phyloP scores from a whole-genome alignment of 53 echinoderm and acorn worm species.

The Holothuria leucospilota region DNA sequence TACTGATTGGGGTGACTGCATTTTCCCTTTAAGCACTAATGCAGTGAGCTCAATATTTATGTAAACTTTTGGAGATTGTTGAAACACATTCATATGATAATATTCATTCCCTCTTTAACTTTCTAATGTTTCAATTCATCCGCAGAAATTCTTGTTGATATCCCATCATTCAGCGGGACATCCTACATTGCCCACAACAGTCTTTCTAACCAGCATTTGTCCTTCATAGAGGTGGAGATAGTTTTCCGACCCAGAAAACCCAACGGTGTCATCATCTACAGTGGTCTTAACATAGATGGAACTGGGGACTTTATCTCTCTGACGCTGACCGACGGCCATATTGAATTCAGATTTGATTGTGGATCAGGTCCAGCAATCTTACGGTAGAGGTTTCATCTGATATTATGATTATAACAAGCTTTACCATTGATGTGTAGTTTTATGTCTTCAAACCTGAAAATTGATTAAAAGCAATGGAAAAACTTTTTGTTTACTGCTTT shows the following conservation, averaged over 20 bases:
- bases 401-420: no score
- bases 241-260: slow-evolving; percentile 84
- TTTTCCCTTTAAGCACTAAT: no score
- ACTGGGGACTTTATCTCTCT: slow-evolving; percentile 92
- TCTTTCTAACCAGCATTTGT: slow-evolving; percentile 86
- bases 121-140: no score
- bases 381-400: slow-evolving; percentile 62
- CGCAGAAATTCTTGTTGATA: slow-evolving; percentile 86
- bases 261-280: slow-evolving; percentile 89
- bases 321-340: slow-evolving; percentile 72
- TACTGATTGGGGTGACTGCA: no score
- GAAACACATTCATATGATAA: not conserved
- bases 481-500: no score
- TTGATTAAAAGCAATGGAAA: no score
- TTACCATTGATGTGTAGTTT: no score
- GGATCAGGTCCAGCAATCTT: slow-evolving; percentile 91
- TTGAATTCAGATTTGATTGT: slow-evolving; percentile 94
- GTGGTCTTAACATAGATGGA: slow-evolving; percentile 74
- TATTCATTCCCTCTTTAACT: not conserved
- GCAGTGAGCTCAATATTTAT: no score
- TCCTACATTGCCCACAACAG: slow-evolving; percentile 87
- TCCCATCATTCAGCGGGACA: slow-evolving; percentile 90
- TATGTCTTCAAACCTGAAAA: no score
- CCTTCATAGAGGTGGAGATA: slow-evolving; percentile 91
- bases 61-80: not conserved